Base-by-base conservation (phyloP, 2,797 vertebrate species). In the Gymnoscopelus braueri region DNA sequence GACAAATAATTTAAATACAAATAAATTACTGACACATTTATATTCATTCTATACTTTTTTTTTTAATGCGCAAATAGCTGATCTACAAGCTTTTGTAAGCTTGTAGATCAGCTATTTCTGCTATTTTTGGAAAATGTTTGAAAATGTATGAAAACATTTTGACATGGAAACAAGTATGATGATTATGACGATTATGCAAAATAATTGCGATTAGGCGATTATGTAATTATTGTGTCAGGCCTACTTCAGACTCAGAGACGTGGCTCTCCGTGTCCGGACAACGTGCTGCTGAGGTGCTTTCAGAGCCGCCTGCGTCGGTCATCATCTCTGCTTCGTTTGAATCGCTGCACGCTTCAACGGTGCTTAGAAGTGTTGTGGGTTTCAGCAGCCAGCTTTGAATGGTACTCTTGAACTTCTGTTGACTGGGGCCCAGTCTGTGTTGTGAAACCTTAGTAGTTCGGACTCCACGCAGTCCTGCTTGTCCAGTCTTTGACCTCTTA, bases 321-420 rank as follows among this genome's bases (percentile, higher is more conserved):
- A 83, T 81, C 68, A 84, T 81, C 68, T 87, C 80, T 13, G 58
- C 76, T 52, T 87, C 72, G 0, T 84, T 60, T 59, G 60, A 39
- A 35, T 39, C 63, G 68, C 76, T 63, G 3, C 50, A 54, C 23
- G 32, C 64, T 35, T 87, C 77, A 11, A 19, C 24, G 24, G 60
- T 10, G 14, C n/a, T 71, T 26, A 2, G 0, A 1, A 10, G 66
- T 63, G 60, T 80, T 59, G 6, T 32, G 6, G 83, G 74, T 50
- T 87, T 92, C 15, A 79, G 7, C 24, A 92, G 59, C 89, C 92
- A 93, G 1, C 4, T 47, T 0, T 91, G 77, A 24, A 91, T 83
- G 35, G 78, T 80, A 57, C 66, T 84, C 72, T 5, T 80, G 2
- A 69, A 10, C 57, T 69, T 88, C 19, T 74, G 78, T 13, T 82